Base-by-base conservation (phyloP, 2,113 vertebrate species). In the Synodontis membranacea region DNA sequence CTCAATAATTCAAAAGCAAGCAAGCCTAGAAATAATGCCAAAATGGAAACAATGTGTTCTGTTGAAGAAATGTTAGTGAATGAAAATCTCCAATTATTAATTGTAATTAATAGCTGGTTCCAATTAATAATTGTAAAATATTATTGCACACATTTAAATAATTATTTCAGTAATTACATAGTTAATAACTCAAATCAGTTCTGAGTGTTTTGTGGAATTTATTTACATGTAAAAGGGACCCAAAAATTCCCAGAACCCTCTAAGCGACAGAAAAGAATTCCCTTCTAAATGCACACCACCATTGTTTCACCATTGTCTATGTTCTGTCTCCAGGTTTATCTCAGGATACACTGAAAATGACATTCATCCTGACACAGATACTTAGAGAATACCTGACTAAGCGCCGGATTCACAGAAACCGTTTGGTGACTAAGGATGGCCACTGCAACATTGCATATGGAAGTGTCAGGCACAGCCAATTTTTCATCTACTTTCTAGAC, bases 401-500 rank as follows among this genome's bases (percentile, higher is more conserved):
- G 58, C 92, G 88, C 28, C 91, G 80, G 66, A 89, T 94, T 58
- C 93, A 87, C 11, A 94, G 92, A 34, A 90, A 92, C 1, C 94
- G 98, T 83, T 94, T 99, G 0, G 97, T 99, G 60, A 97, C 96
- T 42, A 99, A 99, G 91, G 96, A 99, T 37, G 98, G 98, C 2
- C 96, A 95, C 87, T 99, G 98, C 86, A 98, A 99, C 93, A 98
- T 99, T 3, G 97, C 99, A 86, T 98, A 96, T 70, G 98, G 98
- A 88, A 97, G 99, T 2, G 95, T 99, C 46, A 95, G 93, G 48
- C 95, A 96, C 5, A 94, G 93, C 86, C 96, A 94, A 0, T 94
- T 96, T 66, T 94, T 97, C 64, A 95, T 96, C 75, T 97, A 97
- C 90, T 92, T 99, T 85, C 91, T 96, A 0, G 98, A 99, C 88